Evolutionary conservation across 2,113 vertebrate genomes (phyloP).

Genomic region (Malurus melanocephalus): DNA sequence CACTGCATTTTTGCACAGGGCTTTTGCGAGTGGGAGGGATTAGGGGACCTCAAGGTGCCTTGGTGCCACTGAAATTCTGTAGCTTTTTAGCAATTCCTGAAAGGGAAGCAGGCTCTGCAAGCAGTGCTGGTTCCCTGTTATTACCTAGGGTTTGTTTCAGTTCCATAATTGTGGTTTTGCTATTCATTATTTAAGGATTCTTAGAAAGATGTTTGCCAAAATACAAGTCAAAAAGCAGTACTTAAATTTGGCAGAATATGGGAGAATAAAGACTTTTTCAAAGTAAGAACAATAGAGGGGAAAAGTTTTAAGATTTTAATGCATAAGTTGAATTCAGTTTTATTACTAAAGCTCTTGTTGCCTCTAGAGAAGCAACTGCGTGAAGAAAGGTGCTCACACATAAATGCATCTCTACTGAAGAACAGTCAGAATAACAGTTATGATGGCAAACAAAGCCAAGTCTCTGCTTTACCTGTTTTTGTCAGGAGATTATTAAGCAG

Average conservation of each 20-base stretch:
- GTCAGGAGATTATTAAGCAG: not conserved
- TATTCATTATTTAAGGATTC: not conserved
- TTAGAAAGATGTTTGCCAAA: not conserved
- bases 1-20: fast-evolving
- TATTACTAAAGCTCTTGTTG: not conserved
- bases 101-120: not conserved
- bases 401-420: fast-evolving
- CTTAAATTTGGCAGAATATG: not conserved
- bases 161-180: not conserved
- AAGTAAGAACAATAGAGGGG: not conserved
- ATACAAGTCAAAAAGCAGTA: not conserved
- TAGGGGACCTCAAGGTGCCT: not conserved
- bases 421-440: not conserved
- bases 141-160: not conserved
- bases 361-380: not conserved
- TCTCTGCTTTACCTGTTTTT: not conserved
- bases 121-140: not conserved
- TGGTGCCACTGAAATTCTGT: fast-evolving
- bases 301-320: not conserved
- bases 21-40: not conserved
- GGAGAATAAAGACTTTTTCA: not conserved
- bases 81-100: not conserved
- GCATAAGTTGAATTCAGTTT: not conserved
- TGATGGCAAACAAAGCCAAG: not conserved
- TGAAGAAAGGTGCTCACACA: fast-evolving